A percentile compares a stretch with the other conserved stretches of the same genome.
Conservation (phyloP, 2,888 invertebrate genomes). For the Chymomyza caudatula region DNA sequence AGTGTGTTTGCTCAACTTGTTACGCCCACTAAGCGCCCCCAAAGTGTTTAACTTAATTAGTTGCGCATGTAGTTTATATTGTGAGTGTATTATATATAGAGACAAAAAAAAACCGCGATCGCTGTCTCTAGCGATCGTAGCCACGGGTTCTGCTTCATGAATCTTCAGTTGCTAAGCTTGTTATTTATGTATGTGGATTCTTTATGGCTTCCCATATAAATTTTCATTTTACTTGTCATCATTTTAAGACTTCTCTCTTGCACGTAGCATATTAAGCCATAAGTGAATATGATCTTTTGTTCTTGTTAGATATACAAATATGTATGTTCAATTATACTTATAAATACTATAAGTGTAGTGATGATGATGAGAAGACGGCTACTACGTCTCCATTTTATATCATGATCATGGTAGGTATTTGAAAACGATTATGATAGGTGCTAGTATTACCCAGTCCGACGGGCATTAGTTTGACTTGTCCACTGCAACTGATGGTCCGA, state of each 20-base stretch:
- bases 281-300: too few species aligned
- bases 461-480: too few species aligned
- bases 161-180: conserved; percentile 31
- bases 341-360: too few species aligned
- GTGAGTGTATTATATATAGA: too few species aligned
- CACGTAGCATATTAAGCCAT: background rate
- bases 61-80: conserved; percentile 49
- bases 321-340: too few species aligned
- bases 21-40: conserved; percentile 37
- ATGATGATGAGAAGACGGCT: too few species aligned
- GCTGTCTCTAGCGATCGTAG: background rate
- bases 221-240: conserved; percentile 67
- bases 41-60: conserved; percentile 69
- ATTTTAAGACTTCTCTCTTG: conserved; percentile 22
- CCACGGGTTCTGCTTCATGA: conserved; percentile 49
- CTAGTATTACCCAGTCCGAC: too few species aligned
- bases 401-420: too few species aligned
- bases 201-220: conserved; percentile 72
- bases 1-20: conserved; percentile 26
- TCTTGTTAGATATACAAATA: too few species aligned
- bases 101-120: background rate
- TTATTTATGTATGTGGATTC: conserved; percentile 59
- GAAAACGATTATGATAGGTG: too few species aligned
- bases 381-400: too few species aligned
- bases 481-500: too few species aligned